Percentiles rank a stretch among this genome's conserved stretches.
Evolutionary conservation across 1,140 invertebrate genomes (phyloP).

Genomic region (Littorina saxatilis): DNA sequence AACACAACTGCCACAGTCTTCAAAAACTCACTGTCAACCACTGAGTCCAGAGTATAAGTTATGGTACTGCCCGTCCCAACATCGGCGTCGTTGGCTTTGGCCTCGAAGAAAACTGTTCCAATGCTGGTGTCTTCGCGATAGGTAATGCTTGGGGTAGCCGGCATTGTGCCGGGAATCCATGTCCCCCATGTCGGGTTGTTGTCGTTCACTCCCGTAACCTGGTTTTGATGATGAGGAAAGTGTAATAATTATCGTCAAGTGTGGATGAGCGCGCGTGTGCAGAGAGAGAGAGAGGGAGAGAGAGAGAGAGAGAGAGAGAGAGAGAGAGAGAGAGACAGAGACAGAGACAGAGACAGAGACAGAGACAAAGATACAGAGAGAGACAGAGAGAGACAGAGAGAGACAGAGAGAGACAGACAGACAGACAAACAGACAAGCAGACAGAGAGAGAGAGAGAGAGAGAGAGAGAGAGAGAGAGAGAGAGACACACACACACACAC

Average conservation of each 20-base stretch:
- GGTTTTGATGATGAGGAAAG: not conserved
- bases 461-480: not conserved
- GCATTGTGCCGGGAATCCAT: conserved; percentile 43
- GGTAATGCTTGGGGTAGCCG: conserved; percentile 8
- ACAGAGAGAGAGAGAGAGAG: not conserved
- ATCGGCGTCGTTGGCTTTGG: conserved; percentile 57
- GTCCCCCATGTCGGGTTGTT: conserved; percentile 47
- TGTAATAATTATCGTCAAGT: not conserved
- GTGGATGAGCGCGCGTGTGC: too few species aligned
- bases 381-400: too few species aligned
- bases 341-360: too few species aligned
- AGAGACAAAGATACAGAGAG: too few species aligned
- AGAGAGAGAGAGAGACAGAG: too few species aligned
- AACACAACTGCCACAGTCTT: too few species aligned
- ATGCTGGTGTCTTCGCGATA: conserved; percentile 45
- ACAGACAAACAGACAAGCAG: not conserved
- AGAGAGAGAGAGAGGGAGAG: too few species aligned
- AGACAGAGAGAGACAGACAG: not conserved
- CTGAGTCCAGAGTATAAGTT: conserved; percentile 38
- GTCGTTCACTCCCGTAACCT: conserved; percentile 80
- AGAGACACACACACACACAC: not conserved
- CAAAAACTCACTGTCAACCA: conserved; percentile 81
- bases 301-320: too few species aligned
- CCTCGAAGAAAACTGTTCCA: conserved; percentile 49
- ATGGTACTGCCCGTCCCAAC: conserved; percentile 43